phyloP scores from a whole-genome alignment of 2,797 vertebrate species.

The Onychomys leucogaster region DNA sequence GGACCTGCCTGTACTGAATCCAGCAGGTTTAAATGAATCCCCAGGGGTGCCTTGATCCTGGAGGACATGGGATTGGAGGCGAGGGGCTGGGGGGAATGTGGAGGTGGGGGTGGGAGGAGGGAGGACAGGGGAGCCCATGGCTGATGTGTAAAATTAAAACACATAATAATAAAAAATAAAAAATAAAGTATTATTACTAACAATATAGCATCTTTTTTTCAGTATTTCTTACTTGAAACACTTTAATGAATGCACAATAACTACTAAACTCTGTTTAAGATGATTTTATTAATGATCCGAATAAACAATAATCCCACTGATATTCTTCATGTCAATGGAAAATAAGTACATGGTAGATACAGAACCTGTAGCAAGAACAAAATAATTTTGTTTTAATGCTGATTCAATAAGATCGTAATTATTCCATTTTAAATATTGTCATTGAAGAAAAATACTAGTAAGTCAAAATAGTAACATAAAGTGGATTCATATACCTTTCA shows the following conservation, averaged over 20 bases:
- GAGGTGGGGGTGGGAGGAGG: too few relatives aligned
- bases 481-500: slow-evolving; percentile 32
- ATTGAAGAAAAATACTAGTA: neutral
- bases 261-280: neutral
- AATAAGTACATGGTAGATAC: neutral
- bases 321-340: neutral
- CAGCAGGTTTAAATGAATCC: too few relatives aligned
- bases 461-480: neutral
- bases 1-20: too few relatives aligned
- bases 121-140: too few relatives aligned
- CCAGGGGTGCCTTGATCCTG: too few relatives aligned
- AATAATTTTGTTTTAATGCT: neutral
- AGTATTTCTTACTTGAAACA: neutral
- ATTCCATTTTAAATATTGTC: neutral
- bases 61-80: too few relatives aligned
- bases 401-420: neutral
- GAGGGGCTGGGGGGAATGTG: too few relatives aligned
- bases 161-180: too few relatives aligned
- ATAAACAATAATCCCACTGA: neutral
- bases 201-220: neutral
- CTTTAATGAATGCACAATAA: neutral
- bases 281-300: neutral
- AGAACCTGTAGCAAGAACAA: neutral
- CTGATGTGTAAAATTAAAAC: too few relatives aligned
- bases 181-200: neutral